These are phyloP conservation scores for Chironomus striatipennis DNA, from an alignment of 1,140 invertebrate genomes.

Conservation along the genomic window DNA sequence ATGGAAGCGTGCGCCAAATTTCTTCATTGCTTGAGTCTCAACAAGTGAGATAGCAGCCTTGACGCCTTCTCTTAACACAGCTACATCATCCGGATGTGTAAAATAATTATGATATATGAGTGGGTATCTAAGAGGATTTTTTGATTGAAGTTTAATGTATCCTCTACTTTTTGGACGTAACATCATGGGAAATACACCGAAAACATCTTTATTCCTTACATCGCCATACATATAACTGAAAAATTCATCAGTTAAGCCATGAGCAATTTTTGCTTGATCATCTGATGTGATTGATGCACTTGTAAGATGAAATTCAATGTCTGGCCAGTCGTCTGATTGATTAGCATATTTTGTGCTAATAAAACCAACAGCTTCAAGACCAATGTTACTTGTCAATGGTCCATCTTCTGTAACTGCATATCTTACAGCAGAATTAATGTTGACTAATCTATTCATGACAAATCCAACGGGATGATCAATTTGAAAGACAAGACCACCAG, in stretches of 20 bases:
- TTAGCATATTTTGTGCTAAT: conserved; percentile 82
- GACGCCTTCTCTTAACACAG: conserved; percentile 70
- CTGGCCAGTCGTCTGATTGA: conserved; percentile 74
- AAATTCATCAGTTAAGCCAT: conserved; percentile 69
- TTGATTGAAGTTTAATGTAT: conserved; percentile 60
- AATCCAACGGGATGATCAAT: conserved; percentile 72
- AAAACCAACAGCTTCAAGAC: conserved; percentile 74
- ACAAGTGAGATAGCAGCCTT: conserved; percentile 75
- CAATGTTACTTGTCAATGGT: conserved; percentile 71
- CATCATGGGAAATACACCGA: conserved; percentile 78
- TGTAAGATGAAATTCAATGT: conserved; percentile 81
- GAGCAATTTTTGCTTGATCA: conserved; percentile 62
- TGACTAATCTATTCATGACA: conserved; percentile 64
- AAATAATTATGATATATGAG: conserved; percentile 84
- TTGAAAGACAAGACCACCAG: conserved; percentile 66
- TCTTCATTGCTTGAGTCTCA: conserved; percentile 59
- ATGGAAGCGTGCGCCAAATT: conserved; percentile 67
- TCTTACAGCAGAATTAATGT: conserved; percentile 62
- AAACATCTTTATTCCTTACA: conserved; percentile 63
- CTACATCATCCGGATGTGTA: conserved; percentile 69
- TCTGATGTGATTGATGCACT: conserved; percentile 71
- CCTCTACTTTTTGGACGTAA: conserved; percentile 77
- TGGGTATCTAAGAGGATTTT: conserved; percentile 77
- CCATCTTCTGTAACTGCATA: conserved; percentile 72
- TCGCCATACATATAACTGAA: conserved; percentile 62